Base-by-base conservation (phyloP, 2,888 invertebrate genomes). In the Oithona nana region DNA sequence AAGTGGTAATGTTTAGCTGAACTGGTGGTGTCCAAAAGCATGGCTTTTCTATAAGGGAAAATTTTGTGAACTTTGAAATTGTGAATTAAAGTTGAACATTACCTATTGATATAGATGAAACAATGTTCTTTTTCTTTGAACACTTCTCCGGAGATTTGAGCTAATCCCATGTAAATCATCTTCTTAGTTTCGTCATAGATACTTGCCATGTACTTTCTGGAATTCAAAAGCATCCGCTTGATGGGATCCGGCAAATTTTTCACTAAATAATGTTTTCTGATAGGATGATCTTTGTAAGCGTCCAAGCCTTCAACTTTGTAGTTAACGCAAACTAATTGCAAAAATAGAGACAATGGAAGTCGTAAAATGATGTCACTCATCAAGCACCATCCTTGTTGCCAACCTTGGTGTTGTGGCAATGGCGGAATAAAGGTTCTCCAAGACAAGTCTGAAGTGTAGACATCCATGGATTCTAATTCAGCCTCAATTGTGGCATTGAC, bases 381-480 rank as follows among this genome's bases (percentile, higher is more conserved):
- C 59, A 83, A 74, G 29, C 80, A 75, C 85, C 86, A 86, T 11
- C 85, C 84, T 6, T 69, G 11, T 26, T 16, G 11, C 64, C 52
- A 64, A 52, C 29, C 57, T 57, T 63, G 61, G 68, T 83, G 80
- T 54, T 71, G 68, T 0, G 80, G 80, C 54, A 86, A 69, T 0
- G 84, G 83, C 0, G 82, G 79, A 16, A 87, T 73, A 69, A 85
- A 86, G 73, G 82, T 83, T 70, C 80, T 82, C 83, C 84, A 86
- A 67, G 74, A 76, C 3, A 81, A 72, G 50, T 71, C 70, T 61
- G 70, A 3, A 11, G 48, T 22, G 59, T 59, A 59, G n/a, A 55
- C 75, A 64, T 79, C 80, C 54, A 78, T 70, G 0, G 71, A 70
- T 3, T 75, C 73, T 67, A 80, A 71, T 64, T 78, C 75, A 0